These are phyloP conservation scores for Neosilurus hyrtlii DNA, from an alignment of 2,797 vertebrate species.

Conservation along the genomic window DNA sequence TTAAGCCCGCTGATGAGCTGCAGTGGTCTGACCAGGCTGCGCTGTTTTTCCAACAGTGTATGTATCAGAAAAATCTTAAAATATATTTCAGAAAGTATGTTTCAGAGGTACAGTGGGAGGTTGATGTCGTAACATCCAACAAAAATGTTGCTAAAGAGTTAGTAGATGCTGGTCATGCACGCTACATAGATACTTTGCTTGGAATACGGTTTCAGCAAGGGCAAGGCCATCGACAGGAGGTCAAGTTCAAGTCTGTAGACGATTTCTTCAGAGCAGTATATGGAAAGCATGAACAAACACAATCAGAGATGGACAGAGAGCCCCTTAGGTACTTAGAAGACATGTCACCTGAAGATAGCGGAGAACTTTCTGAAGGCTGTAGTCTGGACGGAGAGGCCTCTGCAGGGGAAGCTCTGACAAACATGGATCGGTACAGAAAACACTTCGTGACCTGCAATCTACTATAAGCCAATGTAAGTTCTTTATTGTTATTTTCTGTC, in stretches of 20 bases:
- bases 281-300: neutral
- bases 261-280: neutral
- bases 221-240: neutral
- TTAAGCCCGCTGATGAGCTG: constrained; percentile 65
- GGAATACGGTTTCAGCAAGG: constrained; percentile 60
- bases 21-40: constrained; percentile 78
- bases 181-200: constrained; percentile 63
- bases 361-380: constrained; percentile 7
- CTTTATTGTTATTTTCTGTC: neutral
- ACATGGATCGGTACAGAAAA: neutral
- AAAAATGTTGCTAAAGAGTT: constrained; percentile 69
- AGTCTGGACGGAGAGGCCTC: neutral
- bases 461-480: constrained; percentile 52
- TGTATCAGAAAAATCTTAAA: constrained; percentile 71
- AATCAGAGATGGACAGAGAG: neutral
- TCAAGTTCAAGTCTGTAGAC: neutral
- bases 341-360: neutral
- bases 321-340: neutral
- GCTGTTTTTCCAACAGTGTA: constrained; percentile 71
- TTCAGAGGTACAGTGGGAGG: constrained; percentile 72
- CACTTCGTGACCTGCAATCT: neutral
- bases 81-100: constrained; percentile 73
- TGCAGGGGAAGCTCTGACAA: constrained; percentile 15
- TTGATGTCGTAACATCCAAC: constrained; percentile 70
- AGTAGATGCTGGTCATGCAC: constrained; percentile 69